Evolutionary conservation across 2,888 invertebrate species (phyloP).

Genomic region (Hirtodrosophila cameraria): DNA sequence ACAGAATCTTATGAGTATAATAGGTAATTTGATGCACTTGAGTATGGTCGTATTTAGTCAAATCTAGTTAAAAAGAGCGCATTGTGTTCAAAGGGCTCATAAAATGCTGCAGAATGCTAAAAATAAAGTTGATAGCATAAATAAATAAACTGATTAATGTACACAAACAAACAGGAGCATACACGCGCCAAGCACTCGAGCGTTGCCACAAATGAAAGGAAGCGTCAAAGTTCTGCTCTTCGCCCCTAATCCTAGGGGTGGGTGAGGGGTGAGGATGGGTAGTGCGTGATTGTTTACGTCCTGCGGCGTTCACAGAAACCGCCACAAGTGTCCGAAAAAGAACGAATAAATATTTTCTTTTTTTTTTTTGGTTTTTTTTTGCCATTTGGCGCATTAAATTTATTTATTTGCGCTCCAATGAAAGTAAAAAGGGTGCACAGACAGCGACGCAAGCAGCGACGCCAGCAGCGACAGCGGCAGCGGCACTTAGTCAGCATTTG

Average conservation of each 20-base stretch:
- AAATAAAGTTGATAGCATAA: conserved; percentile 40
- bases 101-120: too few relatives aligned
- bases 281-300: conserved; percentile 14
- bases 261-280: not conserved
- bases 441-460: conserved; percentile 18
- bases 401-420: conserved; percentile 61
- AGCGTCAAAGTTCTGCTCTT: conserved; percentile 30
- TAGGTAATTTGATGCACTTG: too few relatives aligned
- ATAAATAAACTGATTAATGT: conserved; percentile 70
- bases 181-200: conserved; percentile 10
- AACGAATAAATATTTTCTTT: conserved; percentile 24
- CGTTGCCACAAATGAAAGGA: conserved; percentile 14
- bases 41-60: too few relatives aligned
- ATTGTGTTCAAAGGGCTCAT: too few relatives aligned
- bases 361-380: conserved; percentile 43
- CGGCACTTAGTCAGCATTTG: conserved; percentile 75
- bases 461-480: conserved; percentile 27
- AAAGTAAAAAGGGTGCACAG: conserved; percentile 57
- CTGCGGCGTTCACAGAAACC: conserved; percentile 15
- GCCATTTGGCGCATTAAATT: conserved; percentile 55
- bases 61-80: too few relatives aligned
- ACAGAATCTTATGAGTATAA: too few relatives aligned
- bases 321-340: conserved; percentile 45
- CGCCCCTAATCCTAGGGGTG: conserved; percentile 31
- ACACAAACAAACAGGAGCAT: conserved; percentile 33